A percentile compares a stretch with the other conserved stretches of the same genome.
phyloP scores from a whole-genome alignment of 2,888 invertebrate genomes.

The Criorhina ranunculi region DNA sequence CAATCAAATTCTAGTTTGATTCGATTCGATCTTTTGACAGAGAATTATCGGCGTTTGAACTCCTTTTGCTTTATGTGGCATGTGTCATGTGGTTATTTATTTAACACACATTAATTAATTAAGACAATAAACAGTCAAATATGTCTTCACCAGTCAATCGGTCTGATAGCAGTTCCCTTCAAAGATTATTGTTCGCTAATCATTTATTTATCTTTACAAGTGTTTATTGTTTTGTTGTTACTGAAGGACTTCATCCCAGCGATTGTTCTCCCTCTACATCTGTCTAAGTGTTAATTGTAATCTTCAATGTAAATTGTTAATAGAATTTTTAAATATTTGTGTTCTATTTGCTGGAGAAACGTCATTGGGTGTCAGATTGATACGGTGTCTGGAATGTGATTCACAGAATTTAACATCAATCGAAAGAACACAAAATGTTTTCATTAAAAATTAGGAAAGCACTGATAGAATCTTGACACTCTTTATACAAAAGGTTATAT shows the following conservation, averaged over 20 bases:
- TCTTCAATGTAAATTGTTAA: neutral
- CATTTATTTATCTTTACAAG: neutral
- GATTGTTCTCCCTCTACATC: neutral
- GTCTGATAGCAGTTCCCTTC: constrained; percentile 2
- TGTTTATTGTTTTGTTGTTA: neutral
- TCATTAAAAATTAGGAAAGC: constrained; percentile 18
- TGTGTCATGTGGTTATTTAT: neutral
- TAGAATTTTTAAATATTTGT: neutral
- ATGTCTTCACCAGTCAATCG: neutral
- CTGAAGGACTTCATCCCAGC: neutral
- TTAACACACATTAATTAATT: neutral
- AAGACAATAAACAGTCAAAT: constrained; percentile 4
- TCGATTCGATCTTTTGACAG: neutral
- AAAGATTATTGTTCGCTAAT: constrained; percentile 14
- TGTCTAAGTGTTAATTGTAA: neutral
- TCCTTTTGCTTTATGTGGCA: neutral
- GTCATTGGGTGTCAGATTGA: constrained; percentile 1
- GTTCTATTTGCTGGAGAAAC: neutral
- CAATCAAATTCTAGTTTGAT: neutral
- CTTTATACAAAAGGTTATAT: neutral
- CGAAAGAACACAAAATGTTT: constrained; percentile 6
- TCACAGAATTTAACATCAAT: constrained; percentile 20
- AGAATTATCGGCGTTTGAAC: neutral
- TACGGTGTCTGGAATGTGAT: constrained; percentile 8
- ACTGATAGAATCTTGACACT: neutral